A percentile compares a stretch with the other conserved stretches of the same genome.
Evolutionary conservation across 2,113 vertebrate genomes (phyloP).

Genomic region (Elgaria multicarinata): DNA sequence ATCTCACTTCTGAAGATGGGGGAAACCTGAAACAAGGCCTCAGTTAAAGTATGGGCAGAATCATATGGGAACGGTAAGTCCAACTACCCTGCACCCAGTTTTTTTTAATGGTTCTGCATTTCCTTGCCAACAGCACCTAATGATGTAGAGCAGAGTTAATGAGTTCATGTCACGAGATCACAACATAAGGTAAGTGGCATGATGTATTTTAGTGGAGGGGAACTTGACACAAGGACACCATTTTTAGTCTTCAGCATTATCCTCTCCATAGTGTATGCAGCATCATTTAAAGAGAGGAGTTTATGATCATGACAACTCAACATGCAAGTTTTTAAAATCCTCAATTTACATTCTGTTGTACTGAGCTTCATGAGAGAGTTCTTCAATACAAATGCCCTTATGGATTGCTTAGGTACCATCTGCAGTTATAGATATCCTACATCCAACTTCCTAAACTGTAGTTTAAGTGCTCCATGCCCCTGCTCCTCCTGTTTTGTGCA

Average conservation of each 20-base stretch:
- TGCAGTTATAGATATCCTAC: neutral
- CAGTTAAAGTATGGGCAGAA: no score
- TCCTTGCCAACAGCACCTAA: neutral
- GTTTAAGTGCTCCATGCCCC: no score
- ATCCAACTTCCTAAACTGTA: neutral
- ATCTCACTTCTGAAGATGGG: neutral
- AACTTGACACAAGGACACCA: neutral
- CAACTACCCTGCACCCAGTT: neutral
- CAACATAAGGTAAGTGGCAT: neutral
- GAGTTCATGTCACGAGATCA: neutral
- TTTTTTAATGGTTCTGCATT: neutral
- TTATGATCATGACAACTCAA: no score
- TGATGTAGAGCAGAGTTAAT: neutral
- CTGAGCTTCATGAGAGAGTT: neutral
- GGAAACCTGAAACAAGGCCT: neutral
- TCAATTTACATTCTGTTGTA: no score
- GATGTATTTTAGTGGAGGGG: neutral
- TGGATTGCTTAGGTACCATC: neutral
- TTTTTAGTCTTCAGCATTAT: neutral
- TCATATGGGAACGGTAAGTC: neutral
- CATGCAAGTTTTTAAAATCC: no score
- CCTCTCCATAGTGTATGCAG: no score
- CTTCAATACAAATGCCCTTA: neutral
- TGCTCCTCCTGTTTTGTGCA: no score
- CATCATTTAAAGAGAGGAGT: no score